Evolutionary conservation across 1,140 invertebrate genomes (phyloP).

Genomic region (Ceratina japonica): DNA sequence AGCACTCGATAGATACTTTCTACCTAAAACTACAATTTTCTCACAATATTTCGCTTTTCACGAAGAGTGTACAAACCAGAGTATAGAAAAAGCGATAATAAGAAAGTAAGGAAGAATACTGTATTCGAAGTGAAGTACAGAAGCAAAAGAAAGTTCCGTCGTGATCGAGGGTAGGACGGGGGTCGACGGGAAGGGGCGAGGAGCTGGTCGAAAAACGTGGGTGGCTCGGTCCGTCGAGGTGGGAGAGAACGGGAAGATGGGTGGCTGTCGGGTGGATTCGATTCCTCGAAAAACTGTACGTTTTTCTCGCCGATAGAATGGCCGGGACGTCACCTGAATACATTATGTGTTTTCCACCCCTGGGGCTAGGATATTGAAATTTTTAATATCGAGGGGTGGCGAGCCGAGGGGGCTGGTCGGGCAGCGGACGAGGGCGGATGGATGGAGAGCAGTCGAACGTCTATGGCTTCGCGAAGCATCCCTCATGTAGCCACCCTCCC

Average conservation of each 20-base stretch:
- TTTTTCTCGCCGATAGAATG: constrained; percentile 80
- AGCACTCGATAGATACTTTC: too few species aligned
- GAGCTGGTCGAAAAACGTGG: constrained; percentile 49
- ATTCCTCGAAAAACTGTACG: constrained; percentile 80
- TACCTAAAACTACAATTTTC: too few species aligned
- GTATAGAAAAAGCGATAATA: neutral
- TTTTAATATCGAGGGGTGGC: constrained; percentile 79
- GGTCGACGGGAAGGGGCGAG: constrained; percentile 4
- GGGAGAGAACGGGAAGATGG: constrained; percentile 40
- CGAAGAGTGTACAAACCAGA: too few species aligned
- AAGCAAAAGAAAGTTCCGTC: constrained; percentile 70
- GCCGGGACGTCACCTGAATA: constrained; percentile 80
- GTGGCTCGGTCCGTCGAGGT: constrained; percentile 53
- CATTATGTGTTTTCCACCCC: constrained; percentile 80
- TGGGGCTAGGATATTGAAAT: constrained; percentile 80
- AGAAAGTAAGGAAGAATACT: neutral
- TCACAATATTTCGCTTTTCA: too few species aligned
- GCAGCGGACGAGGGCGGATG: constrained; percentile 51
- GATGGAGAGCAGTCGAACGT: constrained; percentile 62
- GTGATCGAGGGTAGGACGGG: constrained; percentile 53
- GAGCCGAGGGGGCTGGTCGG: constrained; percentile 41
- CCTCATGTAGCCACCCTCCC: constrained; percentile 65
- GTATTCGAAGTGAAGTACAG: neutral
- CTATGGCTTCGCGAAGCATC: constrained; percentile 69
- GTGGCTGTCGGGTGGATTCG: constrained; percentile 68